These are phyloP conservation scores for Troides helena DNA, from an alignment of 2,888 invertebrate genomes.

Conservation along the genomic window DNA sequence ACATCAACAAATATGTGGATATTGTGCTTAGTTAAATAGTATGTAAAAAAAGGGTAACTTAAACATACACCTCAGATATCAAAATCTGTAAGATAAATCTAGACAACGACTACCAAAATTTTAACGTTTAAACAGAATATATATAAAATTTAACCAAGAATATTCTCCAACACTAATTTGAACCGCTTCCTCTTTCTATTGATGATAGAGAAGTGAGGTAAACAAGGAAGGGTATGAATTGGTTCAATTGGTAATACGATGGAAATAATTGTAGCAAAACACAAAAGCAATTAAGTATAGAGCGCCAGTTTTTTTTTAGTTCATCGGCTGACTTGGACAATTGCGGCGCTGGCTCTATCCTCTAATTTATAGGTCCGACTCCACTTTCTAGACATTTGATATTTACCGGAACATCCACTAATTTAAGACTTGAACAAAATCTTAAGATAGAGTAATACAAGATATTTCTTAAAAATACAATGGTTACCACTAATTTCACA, in stretches of 20 bases:
- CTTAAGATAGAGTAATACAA: too few species aligned
- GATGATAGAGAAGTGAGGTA: not conserved
- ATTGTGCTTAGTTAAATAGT: too few species aligned
- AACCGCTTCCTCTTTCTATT: not conserved
- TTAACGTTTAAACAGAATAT: too few species aligned
- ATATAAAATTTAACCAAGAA: too few species aligned
- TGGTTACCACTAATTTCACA: too few species aligned
- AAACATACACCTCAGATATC: too few species aligned
- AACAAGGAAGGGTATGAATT: not conserved
- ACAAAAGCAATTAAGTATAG: slow-evolving; percentile 4
- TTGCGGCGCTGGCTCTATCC: slow-evolving; percentile 9
- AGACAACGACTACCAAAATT: too few species aligned
- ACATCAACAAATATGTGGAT: too few species aligned
- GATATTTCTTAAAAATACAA: too few species aligned
- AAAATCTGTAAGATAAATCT: too few species aligned
- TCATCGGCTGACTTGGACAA: slow-evolving; percentile 10
- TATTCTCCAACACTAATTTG: too few species aligned
- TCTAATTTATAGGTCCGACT: slow-evolving; percentile 20
- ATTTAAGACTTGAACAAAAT: not conserved
- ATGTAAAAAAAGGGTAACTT: too few species aligned
- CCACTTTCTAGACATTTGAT: not conserved
- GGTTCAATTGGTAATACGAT: not conserved
- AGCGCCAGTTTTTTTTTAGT: not conserved
- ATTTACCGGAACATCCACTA: slow-evolving; percentile 1
- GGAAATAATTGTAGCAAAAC: not conserved